Evolutionary conservation across 2,888 invertebrate genomes (phyloP).

Genomic region (Drosophila barbarae): DNA sequence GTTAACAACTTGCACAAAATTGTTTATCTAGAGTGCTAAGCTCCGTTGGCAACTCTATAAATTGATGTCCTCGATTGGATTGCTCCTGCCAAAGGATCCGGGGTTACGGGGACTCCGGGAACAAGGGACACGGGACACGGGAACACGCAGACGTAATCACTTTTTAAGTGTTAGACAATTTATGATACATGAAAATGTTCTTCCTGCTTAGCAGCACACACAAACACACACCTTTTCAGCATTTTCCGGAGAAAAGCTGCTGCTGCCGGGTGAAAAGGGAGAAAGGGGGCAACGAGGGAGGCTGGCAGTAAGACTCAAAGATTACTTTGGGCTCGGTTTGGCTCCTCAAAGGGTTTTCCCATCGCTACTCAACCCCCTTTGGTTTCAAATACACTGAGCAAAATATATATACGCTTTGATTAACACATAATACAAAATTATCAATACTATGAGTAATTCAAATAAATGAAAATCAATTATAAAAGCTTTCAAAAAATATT

Average conservation of each 20-base stretch:
- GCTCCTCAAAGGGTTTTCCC: slow-evolving; percentile 62
- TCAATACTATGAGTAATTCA: not conserved
- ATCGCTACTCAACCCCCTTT: not conserved
- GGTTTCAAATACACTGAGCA: not conserved
- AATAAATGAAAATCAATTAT: too few species aligned
- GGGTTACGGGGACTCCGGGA: slow-evolving; percentile 3
- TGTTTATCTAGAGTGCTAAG: slow-evolving; percentile 72
- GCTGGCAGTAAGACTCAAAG: slow-evolving; percentile 60
- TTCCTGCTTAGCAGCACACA: slow-evolving; percentile 26
- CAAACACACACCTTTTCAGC: slow-evolving; percentile 34
- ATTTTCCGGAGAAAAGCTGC: not conserved
- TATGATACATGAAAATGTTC: slow-evolving; percentile 73
- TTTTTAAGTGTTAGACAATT: slow-evolving; percentile 75
- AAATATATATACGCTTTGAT: not conserved
- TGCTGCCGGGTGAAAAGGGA: not conserved
- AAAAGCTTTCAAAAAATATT: not conserved
- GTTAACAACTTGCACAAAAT: slow-evolving; percentile 72
- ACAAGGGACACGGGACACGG: not conserved
- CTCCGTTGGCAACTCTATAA: slow-evolving; percentile 50
- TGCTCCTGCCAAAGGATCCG: slow-evolving; percentile 23
- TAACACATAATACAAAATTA: not conserved
- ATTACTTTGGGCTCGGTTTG: slow-evolving; percentile 55
- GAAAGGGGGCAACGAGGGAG: not conserved
- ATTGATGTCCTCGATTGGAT: slow-evolving; percentile 58
- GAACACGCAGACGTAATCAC: slow-evolving; percentile 73